These are phyloP conservation scores for Camelus dromedarius DNA, from an alignment of 2,113 vertebrate species.

Conservation along the genomic window DNA sequence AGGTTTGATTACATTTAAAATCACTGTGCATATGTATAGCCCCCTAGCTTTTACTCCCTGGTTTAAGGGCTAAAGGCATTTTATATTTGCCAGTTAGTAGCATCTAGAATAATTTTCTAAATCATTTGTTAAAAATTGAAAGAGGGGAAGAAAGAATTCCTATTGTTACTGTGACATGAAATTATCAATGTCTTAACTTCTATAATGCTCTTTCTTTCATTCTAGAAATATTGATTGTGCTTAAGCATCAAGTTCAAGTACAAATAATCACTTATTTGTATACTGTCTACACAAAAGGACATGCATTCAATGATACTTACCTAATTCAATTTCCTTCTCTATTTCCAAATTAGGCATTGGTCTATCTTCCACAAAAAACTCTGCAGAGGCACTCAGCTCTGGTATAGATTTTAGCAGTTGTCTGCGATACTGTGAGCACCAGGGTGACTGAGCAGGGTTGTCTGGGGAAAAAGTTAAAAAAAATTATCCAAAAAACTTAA, in stretches of 20 bases:
- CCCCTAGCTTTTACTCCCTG: background rate
- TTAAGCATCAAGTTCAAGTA: constrained; percentile 31
- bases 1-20: constrained; percentile 66
- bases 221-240: background rate
- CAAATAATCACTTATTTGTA: constrained; percentile 44
- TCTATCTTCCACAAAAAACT: constrained; percentile 83
- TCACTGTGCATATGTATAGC: background rate
- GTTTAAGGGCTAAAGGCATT: background rate
- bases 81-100: constrained; percentile 17
- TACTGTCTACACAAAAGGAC: background rate
- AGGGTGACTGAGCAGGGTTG: constrained; percentile 69
- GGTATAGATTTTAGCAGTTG: constrained; percentile 84
- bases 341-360: constrained; percentile 85
- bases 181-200: background rate
- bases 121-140: constrained; percentile 50
- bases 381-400: constrained; percentile 76
- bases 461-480: constrained; percentile 67
- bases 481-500: background rate
- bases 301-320: constrained; percentile 75
- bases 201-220: background rate
- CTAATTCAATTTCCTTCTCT: constrained; percentile 83
- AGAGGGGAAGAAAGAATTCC: constrained; percentile 28
- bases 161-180: constrained; percentile 4
- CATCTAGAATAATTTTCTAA: constrained; percentile 58
- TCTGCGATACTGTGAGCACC: constrained; percentile 82